phyloP scores from a whole-genome alignment of 1,140 invertebrate species.

The Saccostrea echinata region DNA sequence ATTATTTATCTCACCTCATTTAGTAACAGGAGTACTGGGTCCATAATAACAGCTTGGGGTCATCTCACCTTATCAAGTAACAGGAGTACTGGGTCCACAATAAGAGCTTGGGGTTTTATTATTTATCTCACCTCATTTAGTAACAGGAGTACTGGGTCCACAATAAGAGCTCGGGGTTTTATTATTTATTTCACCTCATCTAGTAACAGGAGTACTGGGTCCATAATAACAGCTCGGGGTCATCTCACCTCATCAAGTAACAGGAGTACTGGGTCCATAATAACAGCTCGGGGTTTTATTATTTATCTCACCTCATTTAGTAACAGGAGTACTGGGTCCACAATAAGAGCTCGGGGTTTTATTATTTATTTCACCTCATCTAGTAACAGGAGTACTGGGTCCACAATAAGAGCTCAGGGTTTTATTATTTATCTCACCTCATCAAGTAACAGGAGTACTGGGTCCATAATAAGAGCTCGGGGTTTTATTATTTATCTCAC shows the following conservation, averaged over 20 bases:
- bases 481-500: slow-evolving; percentile 54
- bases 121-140: slow-evolving; percentile 75
- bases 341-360: slow-evolving; percentile 75
- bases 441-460: slow-evolving; percentile 77
- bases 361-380: slow-evolving; percentile 73
- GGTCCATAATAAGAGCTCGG: slow-evolving; percentile 79
- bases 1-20: slow-evolving; percentile 72
- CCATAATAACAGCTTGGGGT: slow-evolving; percentile 73
- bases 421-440: slow-evolving; percentile 66
- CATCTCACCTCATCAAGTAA: slow-evolving; percentile 77
- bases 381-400: slow-evolving; percentile 76
- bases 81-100: slow-evolving; percentile 78
- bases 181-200: slow-evolving; percentile 73
- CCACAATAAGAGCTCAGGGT: slow-evolving; percentile 78
- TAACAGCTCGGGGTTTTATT: slow-evolving; percentile 69
- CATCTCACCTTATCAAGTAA: slow-evolving; percentile 77
- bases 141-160: slow-evolving; percentile 76
- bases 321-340: slow-evolving; percentile 76
- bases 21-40: slow-evolving; percentile 76
- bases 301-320: slow-evolving; percentile 75
- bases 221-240: slow-evolving; percentile 75
- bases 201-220: slow-evolving; percentile 76
- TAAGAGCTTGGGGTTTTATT: slow-evolving; percentile 66
- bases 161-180: slow-evolving; percentile 75
- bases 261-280: slow-evolving; percentile 78